A percentile compares a stretch with the other conserved stretches of the same genome.
phyloP scores from a whole-genome alignment of 1,140 invertebrate species.

The Anadara kagoshimensis region DNA sequence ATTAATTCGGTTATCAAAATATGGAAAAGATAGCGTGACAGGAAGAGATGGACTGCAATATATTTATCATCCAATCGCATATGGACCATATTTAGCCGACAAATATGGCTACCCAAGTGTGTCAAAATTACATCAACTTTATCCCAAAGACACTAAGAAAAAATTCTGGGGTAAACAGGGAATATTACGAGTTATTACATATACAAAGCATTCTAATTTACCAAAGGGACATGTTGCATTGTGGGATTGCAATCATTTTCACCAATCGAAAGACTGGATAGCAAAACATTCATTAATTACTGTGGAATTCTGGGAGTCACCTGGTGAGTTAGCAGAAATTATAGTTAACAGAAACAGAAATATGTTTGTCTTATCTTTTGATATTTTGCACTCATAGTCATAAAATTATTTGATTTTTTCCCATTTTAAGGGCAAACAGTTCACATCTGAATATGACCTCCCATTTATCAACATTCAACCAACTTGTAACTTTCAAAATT shows the following conservation, averaged over 20 bases:
- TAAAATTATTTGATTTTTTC: too few species aligned
- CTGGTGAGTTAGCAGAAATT: slow-evolving; percentile 53
- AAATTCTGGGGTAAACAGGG: slow-evolving; percentile 67
- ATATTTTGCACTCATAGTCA: too few species aligned
- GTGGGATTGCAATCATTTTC: slow-evolving; percentile 70
- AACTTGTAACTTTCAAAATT: too few species aligned
- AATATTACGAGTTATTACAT: slow-evolving; percentile 67
- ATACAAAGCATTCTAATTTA: slow-evolving; percentile 59
- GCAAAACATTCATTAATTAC: slow-evolving; percentile 62
- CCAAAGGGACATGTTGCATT: slow-evolving; percentile 69
- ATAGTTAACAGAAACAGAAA: not conserved
- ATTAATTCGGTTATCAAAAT: slow-evolving; percentile 62
- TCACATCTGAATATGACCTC: too few species aligned
- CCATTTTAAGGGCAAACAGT: too few species aligned
- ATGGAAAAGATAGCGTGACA: slow-evolving; percentile 61
- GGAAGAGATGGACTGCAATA: slow-evolving; percentile 62
- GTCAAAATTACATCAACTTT: slow-evolving; percentile 59
- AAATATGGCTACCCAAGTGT: slow-evolving; percentile 70
- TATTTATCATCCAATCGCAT: slow-evolving; percentile 69
- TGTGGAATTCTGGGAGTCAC: slow-evolving; percentile 71
- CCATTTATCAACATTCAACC: too few species aligned
- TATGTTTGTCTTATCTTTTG: too few species aligned
- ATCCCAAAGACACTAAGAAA: slow-evolving; percentile 61
- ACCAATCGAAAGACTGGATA: slow-evolving; percentile 66
- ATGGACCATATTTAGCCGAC: slow-evolving; percentile 68